These are phyloP conservation scores for Anthonomus grandis DNA, from an alignment of 1,140 invertebrate genomes.

Conservation along the genomic window DNA sequence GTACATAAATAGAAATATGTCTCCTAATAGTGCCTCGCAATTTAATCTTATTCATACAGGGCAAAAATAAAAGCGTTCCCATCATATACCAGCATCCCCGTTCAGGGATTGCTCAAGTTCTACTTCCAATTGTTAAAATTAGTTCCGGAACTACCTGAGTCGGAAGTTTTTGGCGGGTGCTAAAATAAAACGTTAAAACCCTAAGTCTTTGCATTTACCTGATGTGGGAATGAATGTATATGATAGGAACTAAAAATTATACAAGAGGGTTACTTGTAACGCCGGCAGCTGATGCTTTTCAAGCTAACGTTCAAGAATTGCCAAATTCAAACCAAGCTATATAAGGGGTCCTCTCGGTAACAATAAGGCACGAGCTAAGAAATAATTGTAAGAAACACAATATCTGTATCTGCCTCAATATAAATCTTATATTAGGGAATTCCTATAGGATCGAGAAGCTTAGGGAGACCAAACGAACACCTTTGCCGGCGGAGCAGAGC, in stretches of 20 bases:
- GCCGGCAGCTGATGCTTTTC: constrained; percentile 21
- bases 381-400: constrained; percentile 31
- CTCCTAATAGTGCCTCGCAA: constrained; percentile 10
- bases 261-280: constrained; percentile 22
- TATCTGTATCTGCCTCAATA: constrained; percentile 29
- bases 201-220: constrained; percentile 19
- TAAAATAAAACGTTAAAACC: constrained; percentile 31
- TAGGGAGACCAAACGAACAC: constrained; percentile 17
- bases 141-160: constrained; percentile 30
- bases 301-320: constrained; percentile 28
- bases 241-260: constrained; percentile 29
- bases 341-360: constrained; percentile 23
- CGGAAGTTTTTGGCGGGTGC: constrained; percentile 26
- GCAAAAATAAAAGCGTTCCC: constrained; percentile 21
- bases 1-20: constrained; percentile 14
- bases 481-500: constrained; percentile 15
- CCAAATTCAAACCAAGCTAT: constrained; percentile 27
- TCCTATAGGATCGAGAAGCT: constrained; percentile 9
- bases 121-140: constrained; percentile 27
- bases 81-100: constrained; percentile 15
- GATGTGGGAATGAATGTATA: constrained; percentile 27
- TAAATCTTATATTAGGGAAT: constrained; percentile 29
- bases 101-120: constrained; percentile 21
- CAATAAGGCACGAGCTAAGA: constrained; percentile 30
- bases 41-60: constrained; percentile 27